Conservation (phyloP, 2,888 invertebrate species). For the Tenthredo scrophulariae region DNA sequence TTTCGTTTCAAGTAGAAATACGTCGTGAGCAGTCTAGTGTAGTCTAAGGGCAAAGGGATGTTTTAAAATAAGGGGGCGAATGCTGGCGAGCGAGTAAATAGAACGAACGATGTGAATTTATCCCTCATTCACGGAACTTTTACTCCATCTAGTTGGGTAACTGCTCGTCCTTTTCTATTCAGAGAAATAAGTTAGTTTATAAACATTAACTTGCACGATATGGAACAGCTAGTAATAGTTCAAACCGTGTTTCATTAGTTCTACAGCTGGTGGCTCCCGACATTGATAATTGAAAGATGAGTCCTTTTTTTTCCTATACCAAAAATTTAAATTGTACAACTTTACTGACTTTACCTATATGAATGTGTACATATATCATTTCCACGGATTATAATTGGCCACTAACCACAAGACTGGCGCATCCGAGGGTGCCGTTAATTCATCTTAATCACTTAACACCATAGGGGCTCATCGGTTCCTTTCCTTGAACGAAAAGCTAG, state of each 20-base stretch:
- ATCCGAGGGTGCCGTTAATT: slow-evolving; percentile 36
- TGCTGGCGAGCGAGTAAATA: not conserved
- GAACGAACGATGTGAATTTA: slow-evolving; percentile 41
- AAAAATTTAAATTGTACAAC: not conserved
- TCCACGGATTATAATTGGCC: not conserved
- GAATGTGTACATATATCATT: not conserved
- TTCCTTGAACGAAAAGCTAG: not conserved
- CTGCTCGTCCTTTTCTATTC: slow-evolving; percentile 11
- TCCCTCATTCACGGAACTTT: slow-evolving; percentile 25
- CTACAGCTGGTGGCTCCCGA: not conserved
- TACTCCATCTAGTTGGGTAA: not conserved
- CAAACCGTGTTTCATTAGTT: not conserved
- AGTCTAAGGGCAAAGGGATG: slow-evolving; percentile 14
- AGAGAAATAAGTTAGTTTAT: slow-evolving; percentile 19
- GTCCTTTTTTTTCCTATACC: not conserved
- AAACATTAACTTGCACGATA: not conserved
- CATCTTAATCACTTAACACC: slow-evolving; percentile 46
- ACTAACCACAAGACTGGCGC: slow-evolving; percentile 13
- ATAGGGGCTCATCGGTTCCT: slow-evolving; percentile 23
- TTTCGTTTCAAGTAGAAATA: slow-evolving; percentile 33
- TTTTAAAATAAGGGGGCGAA: slow-evolving; percentile 29
- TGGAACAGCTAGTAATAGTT: not conserved
- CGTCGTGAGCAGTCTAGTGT: slow-evolving; percentile 35
- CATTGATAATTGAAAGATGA: not conserved
- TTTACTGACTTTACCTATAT: not conserved